A percentile compares a stretch with the other conserved stretches of the same genome.
Evolutionary conservation across 2,113 vertebrate genomes (phyloP).

Genomic region (Calidris pugnax): DNA sequence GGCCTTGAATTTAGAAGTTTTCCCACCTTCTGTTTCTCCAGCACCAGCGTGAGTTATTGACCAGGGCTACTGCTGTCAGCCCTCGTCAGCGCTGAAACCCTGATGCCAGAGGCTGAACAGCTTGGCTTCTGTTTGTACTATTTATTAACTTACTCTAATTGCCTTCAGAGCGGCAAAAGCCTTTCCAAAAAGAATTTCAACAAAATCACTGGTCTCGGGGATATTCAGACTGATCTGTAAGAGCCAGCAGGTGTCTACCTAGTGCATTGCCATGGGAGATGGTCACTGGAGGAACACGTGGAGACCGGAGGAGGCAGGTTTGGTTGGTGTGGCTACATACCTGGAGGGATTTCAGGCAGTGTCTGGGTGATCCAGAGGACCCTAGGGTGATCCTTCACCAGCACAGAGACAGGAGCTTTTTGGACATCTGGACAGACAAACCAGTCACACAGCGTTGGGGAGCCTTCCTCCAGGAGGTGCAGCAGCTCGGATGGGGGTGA

Average conservation of each 20-base stretch:
- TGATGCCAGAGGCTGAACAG: background rate
- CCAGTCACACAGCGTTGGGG: background rate
- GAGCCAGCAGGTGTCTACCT: background rate
- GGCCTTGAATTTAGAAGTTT: background rate
- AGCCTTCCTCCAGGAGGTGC: background rate
- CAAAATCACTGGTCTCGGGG: background rate
- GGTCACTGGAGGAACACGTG: accelerated
- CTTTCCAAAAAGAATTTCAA: background rate
- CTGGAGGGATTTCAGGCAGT: background rate
- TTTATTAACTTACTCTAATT: background rate
- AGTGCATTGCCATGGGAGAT: accelerated
- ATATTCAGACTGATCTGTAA: background rate
- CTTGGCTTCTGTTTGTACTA: background rate
- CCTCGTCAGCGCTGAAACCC: background rate
- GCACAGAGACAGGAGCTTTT: background rate
- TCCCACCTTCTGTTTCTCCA: slow-evolving; percentile 16
- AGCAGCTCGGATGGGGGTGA: background rate
- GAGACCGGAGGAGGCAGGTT: background rate
- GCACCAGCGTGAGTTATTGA: background rate
- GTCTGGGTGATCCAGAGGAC: background rate
- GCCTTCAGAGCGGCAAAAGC: background rate
- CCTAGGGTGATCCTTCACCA: background rate
- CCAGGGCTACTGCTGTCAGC: background rate
- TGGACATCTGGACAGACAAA: background rate
- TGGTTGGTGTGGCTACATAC: background rate